phyloP scores from a whole-genome alignment of 2,888 invertebrate species.

The Cecidostiba fungosa region DNA sequence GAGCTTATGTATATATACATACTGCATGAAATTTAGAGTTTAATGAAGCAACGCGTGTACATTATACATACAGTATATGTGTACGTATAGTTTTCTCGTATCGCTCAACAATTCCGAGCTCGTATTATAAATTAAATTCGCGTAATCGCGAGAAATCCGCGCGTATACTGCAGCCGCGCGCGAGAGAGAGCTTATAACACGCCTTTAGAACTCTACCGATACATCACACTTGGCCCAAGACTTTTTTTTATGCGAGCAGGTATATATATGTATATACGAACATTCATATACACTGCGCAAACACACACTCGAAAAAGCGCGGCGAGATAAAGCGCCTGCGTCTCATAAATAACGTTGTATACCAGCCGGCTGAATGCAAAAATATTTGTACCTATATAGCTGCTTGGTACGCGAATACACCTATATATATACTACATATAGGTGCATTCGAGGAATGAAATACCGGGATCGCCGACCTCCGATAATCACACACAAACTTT shows the following conservation, averaged over 20 bases:
- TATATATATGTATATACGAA: background rate
- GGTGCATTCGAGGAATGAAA: constrained; percentile 48
- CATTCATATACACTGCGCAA: background rate
- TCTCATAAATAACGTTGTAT: constrained; percentile 43
- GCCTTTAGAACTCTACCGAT: constrained; percentile 37
- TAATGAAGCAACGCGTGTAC: background rate
- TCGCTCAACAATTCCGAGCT: background rate
- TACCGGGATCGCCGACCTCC: constrained; percentile 60
- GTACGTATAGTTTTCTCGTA: background rate
- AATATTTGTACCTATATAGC: constrained; percentile 39
- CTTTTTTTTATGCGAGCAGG: background rate
- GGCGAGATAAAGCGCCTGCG: constrained; percentile 4
- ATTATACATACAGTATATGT: no score
- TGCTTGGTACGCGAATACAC: no score
- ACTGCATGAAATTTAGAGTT: background rate
- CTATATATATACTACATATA: no score
- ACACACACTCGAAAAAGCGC: background rate
- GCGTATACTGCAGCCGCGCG: no score
- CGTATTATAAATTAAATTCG: background rate
- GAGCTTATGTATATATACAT: no score
- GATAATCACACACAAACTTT: constrained; percentile 61
- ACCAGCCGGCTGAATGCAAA: constrained; percentile 3
- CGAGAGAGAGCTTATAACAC: background rate
- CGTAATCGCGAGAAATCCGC: background rate
- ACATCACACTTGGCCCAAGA: background rate